Percentiles rank a stretch among this genome's conserved stretches.
phyloP scores from a whole-genome alignment of 2,888 invertebrate species.

The Theretra japonica region DNA sequence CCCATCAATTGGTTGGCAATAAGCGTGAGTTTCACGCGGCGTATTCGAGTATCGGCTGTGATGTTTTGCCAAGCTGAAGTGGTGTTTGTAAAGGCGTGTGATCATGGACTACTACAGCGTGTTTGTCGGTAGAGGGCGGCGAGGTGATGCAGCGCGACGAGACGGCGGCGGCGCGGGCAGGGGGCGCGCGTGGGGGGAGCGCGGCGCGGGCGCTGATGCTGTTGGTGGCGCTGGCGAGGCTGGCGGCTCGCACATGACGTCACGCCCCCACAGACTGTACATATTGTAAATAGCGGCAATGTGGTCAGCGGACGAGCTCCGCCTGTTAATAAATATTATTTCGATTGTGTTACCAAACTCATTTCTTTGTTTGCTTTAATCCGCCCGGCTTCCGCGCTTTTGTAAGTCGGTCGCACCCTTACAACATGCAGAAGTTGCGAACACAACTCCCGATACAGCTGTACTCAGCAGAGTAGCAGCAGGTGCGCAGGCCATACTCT shows the following conservation, averaged over 20 bases:
- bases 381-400: not conserved
- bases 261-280: not conserved
- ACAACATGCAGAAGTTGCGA: too few species aligned
- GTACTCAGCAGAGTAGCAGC: too few species aligned
- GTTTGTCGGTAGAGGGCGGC: slow-evolving; percentile 57
- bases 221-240: slow-evolving; percentile 28
- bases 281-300: slow-evolving; percentile 22
- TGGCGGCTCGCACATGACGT: slow-evolving; percentile 27
- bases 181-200: slow-evolving; percentile 32
- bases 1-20: not conserved
- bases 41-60: not conserved
- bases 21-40: not conserved
- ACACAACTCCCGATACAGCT: too few species aligned
- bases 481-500: too few species aligned
- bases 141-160: slow-evolving; percentile 88
- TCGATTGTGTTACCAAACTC: not conserved
- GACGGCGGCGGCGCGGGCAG: slow-evolving; percentile 42
- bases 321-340: slow-evolving; percentile 16
- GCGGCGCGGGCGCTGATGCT: slow-evolving; percentile 25
- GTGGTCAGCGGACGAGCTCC: not conserved
- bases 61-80: too few species aligned
- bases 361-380: not conserved
- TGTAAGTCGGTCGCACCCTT: not conserved
- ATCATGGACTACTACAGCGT: not conserved
- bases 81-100: too few species aligned